Evolutionary conservation across 2,888 invertebrate genomes (phyloP), one percentile per base, ranked within the genome.

Genomic region (Drepanosiphum platanoidis): DNA sequence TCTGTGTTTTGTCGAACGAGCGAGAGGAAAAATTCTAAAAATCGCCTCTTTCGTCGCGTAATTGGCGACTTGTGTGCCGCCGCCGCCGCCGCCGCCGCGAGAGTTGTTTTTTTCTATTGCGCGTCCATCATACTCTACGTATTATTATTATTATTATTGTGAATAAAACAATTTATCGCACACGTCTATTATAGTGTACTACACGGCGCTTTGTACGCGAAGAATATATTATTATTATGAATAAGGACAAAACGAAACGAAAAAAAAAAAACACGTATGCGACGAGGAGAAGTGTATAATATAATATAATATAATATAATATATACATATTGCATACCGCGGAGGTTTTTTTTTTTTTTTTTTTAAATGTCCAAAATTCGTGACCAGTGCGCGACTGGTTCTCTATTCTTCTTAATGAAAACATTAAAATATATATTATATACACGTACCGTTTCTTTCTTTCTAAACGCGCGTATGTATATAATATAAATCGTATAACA

Each of bases 41-140:
- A 82, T 82, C 81, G 61, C 81, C n/a, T n/a, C n/a, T 72, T 82
- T 82, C 81, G 81, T 61, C 81, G n/a, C n/a, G 81, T 82, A 82
- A 82, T 82, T 82, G 81, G 81, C 81, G 42, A 82, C 81, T 82
- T 72, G 81, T 71, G 70, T 9, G 22, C 22, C 18, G n/a, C n/a
- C n/a, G n/a, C n/a, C n/a, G n/a, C n/a, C n/a, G n/a, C n/a, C n/a
- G n/a, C n/a, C n/a, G n/a, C 42, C n/a, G 18, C 27, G 77, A 4
- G 46, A 64, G 64, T 64, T n/a, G n/a, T n/a, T n/a, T n/a, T n/a
- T 64, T 64, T 64, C 27, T 64, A 3, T 27, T 64, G 30, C 70
- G 30, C 70, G 80, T 71, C 30, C 71, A 61, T 71, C 58, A 80
- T 71, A 68, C 80, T n/a, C n/a, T n/a, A n/a, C n/a, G n/a, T n/a